A percentile compares a stretch with the other conserved stretches of the same genome.
These are phyloP conservation scores for Drosophila pandora DNA, from an alignment of 1,140 invertebrate species.

Conservation along the genomic window DNA sequence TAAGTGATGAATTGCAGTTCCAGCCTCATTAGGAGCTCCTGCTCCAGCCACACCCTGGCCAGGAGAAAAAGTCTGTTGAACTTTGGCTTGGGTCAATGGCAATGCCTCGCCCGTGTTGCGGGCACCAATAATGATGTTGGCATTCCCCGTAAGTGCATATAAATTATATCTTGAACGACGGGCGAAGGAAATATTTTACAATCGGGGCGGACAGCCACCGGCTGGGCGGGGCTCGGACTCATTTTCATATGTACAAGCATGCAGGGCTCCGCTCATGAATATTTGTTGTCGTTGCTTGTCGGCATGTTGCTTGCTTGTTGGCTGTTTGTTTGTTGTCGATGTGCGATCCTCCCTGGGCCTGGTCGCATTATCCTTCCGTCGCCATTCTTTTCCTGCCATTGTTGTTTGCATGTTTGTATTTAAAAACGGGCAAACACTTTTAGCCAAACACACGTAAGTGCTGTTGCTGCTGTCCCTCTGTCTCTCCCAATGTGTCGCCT, in stretches of 20 bases:
- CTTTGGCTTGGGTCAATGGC: conserved; percentile 38
- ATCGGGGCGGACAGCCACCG: conserved; percentile 11
- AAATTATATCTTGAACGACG: conserved; percentile 45
- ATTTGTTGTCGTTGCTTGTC: conserved; percentile 32
- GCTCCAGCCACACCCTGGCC: neutral
- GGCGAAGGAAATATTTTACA: conserved; percentile 39
- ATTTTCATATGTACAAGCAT: conserved; percentile 11
- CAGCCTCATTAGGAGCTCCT: conserved; percentile 4
- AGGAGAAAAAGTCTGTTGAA: conserved; percentile 35
- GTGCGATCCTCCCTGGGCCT: conserved; percentile 17
- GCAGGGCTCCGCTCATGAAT: conserved; percentile 30
- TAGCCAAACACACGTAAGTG: conserved; percentile 37
- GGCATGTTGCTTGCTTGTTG: conserved; percentile 17
- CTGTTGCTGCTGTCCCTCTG: conserved; percentile 20
- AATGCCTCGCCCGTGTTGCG: conserved; percentile 3
- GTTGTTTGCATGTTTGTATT: conserved; percentile 52
- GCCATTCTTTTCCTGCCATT: conserved; percentile 19
- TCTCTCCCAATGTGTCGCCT: conserved; percentile 45
- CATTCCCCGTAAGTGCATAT: conserved; percentile 38
- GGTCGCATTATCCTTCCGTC: conserved; percentile 4
- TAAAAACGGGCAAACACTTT: conserved; percentile 52
- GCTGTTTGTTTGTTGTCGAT: conserved; percentile 25
- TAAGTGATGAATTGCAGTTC: conserved; percentile 34
- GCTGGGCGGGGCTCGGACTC: conserved; percentile 28
- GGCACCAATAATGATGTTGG: conserved; percentile 9